Percentiles rank a stretch among this genome's conserved stretches.
phyloP scores from a whole-genome alignment of 2,113 vertebrate species.

The Scopus umbretta region DNA sequence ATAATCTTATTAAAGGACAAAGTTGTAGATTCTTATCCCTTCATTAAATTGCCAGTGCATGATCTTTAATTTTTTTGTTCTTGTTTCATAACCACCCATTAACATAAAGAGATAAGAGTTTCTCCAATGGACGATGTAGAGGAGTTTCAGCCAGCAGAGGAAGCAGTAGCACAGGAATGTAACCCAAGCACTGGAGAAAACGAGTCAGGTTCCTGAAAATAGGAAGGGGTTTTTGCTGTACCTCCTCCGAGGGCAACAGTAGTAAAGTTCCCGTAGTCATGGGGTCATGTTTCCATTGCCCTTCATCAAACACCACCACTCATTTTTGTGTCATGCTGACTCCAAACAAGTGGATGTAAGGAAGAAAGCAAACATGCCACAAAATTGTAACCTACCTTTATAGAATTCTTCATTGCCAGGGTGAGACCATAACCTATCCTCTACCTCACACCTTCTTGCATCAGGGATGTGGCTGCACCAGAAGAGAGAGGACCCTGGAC shows the following conservation, averaged over 20 bases:
- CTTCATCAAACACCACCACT: not conserved
- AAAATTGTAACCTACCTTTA: not conserved
- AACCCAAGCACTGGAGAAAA: not conserved
- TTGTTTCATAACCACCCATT: not conserved
- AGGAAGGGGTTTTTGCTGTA: rapidly evolving
- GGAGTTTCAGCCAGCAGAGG: not conserved
- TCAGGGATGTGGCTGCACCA: not conserved
- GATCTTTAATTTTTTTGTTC: not conserved
- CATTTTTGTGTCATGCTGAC: not conserved
- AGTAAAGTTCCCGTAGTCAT: not conserved
- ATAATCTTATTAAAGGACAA: not conserved
- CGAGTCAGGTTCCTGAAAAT: not conserved
- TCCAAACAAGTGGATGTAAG: not conserved
- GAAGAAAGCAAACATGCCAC: not conserved
- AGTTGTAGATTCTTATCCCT: not conserved
- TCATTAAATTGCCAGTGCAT: not conserved
- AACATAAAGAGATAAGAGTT: not conserved
- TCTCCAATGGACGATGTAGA: not conserved
- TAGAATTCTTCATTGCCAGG: not conserved
- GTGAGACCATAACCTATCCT: not conserved
- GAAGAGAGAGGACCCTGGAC: not conserved
- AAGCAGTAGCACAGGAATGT: not conserved
- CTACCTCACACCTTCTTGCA: not conserved
- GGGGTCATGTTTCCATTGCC: not conserved
- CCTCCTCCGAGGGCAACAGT: not conserved